A percentile compares a stretch with the other conserved stretches of the same genome.
phyloP scores from a whole-genome alignment of 2,888 invertebrate genomes.

The Mycalesis mineus region DNA sequence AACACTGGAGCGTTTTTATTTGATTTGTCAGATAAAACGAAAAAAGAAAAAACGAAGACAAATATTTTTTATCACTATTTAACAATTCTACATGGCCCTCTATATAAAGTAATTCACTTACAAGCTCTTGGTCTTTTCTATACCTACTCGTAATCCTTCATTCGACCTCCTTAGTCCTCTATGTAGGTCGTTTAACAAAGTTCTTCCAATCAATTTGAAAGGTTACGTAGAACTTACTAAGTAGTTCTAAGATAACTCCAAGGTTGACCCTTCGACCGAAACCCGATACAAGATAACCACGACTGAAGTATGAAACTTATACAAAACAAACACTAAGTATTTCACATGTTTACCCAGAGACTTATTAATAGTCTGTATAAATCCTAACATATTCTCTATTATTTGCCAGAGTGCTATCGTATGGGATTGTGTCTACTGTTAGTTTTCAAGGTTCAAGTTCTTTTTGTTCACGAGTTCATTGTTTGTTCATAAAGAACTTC shows the following conservation, averaged over 20 bases:
- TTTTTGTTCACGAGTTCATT: background rate
- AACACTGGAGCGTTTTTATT: too few relatives aligned
- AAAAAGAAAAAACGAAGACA: too few relatives aligned
- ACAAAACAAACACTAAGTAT: background rate
- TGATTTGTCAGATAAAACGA: too few relatives aligned
- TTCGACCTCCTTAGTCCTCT: background rate
- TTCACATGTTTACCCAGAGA: conserved; percentile 5
- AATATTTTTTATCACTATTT: too few relatives aligned
- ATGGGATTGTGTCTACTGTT: background rate
- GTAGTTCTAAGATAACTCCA: background rate
- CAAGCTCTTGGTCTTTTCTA: too few relatives aligned
- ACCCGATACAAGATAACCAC: conserved; percentile 1
- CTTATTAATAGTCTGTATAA: conserved; percentile 5
- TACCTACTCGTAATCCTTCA: background rate
- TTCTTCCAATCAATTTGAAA: background rate
- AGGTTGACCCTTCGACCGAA: background rate
- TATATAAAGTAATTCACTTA: too few relatives aligned
- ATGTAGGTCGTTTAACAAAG: background rate
- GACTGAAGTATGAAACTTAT: background rate
- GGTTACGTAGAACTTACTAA: background rate
- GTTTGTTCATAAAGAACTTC: background rate
- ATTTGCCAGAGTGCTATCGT: background rate
- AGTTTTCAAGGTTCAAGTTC: background rate
- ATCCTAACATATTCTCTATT: background rate
- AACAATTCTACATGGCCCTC: too few relatives aligned